These are phyloP conservation scores for Saturnia japonica DNA, from an alignment of 2,888 invertebrate genomes.

Conservation along the genomic window DNA sequence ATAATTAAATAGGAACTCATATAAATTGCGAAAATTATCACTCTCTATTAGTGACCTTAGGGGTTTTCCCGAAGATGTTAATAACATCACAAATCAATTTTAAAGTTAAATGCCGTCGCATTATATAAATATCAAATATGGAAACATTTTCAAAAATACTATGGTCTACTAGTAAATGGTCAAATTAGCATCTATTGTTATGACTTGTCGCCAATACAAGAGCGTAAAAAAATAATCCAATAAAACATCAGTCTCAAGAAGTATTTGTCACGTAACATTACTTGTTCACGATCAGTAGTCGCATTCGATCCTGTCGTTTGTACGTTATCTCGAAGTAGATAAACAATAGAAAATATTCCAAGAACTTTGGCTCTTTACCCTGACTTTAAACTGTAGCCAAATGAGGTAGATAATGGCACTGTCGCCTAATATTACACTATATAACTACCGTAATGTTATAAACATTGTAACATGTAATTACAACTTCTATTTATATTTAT, in stretches of 20 bases:
- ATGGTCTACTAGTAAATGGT: neutral
- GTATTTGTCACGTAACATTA: conserved; percentile 41
- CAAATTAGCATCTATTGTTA: neutral
- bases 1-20: conserved; percentile 78
- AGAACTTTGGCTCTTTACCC: conserved; percentile 77
- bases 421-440: conserved; percentile 64
- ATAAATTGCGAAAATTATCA: conserved; percentile 61
- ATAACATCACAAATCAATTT: neutral
- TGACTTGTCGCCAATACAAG: conserved; percentile 4
- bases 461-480: conserved; percentile 76
- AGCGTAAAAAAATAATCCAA: conserved; percentile 35
- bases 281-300: conserved; percentile 36
- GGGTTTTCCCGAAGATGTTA: neutral
- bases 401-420: conserved; percentile 79
- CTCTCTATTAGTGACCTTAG: conserved; percentile 10
- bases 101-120: neutral
- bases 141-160: neutral
- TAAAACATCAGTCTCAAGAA: conserved; percentile 69
- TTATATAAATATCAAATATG: neutral
- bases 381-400: conserved; percentile 59
- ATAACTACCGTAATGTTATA: conserved; percentile 67
- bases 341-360: conserved; percentile 68
- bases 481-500: conserved; percentile 65
- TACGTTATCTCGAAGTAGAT: conserved; percentile 56
- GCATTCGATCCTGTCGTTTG: conserved; percentile 40